Evolutionary conservation across 1,140 invertebrate species (phyloP), one percentile per base, ranked within the genome.

Genomic region (Drosophila mojavensis): DNA sequence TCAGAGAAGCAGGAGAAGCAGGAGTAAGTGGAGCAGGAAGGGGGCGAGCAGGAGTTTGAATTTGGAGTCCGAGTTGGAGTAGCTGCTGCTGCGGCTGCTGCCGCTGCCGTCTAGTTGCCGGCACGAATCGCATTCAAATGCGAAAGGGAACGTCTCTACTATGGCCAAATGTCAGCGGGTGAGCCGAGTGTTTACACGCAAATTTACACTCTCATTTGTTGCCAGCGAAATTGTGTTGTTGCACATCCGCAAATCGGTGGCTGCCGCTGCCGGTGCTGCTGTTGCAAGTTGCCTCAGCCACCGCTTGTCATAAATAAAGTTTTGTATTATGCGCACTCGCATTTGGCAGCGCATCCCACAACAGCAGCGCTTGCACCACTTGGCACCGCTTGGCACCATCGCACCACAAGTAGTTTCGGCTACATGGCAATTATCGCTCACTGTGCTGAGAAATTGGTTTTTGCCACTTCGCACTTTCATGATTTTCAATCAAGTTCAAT

Each of bases 131-230:
- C 11, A 51, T 68, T 48, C 41, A 56, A 63, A 17, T 63, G 26
- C 39, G 36, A 62, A 43, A 41, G 56, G 65, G 36, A 70, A 63
- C 67, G 51, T 64, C 67, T 73, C 70, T 68, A 73, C 71, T 74
- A 69, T 66, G 60, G 68, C 56, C 64, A 65, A 74, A 72, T 90
- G 84, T 85, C 90, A 91, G 90, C 90, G 86, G 90, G 90, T 91
- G 90, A 79, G 84, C 85, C 83, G 88, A 91, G 86, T 91, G 90
- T 91, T 91, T 91, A 91, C 90, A 91, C 90, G 90, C 90, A 90
- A 91, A 91, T 91, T 91, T 91, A 91, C 90, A 91, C 90, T 91
- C 90, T 91, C 90, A 91, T 90, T 91, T 91, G 90, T 91, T 88
- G 84, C 76, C 54, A 78, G 64, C 58, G 75, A 84, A 90, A 89